Evolutionary conservation across 1,140 invertebrate genomes (phyloP).

Genomic region (Meloidogyne chitwoodi): DNA sequence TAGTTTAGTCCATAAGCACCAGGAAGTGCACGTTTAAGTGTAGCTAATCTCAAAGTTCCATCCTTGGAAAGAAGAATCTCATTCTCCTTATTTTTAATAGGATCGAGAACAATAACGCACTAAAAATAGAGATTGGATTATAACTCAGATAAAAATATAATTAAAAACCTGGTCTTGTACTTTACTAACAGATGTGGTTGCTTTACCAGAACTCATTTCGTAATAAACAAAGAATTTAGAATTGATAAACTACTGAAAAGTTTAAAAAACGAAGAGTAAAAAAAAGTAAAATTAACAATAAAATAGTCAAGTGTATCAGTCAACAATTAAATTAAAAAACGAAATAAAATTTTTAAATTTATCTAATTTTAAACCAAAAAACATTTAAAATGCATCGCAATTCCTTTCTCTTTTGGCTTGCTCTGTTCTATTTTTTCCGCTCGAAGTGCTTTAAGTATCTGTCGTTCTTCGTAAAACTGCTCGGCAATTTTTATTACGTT

Average conservation of each 20-base stretch:
- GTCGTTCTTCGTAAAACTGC: constrained; percentile 26
- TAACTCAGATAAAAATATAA: too few species aligned
- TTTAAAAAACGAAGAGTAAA: too few species aligned
- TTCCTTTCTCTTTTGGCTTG: constrained; percentile 19
- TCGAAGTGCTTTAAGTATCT: not conserved
- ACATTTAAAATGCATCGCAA: constrained; percentile 21
- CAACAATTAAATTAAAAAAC: not conserved
- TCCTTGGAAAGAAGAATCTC: constrained; percentile 79
- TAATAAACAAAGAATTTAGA: too few species aligned
- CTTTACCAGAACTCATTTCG: too few species aligned
- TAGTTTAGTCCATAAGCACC: constrained; percentile 89
- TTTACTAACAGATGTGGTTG: too few species aligned
- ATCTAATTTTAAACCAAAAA: not conserved
- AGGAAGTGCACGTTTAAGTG: constrained; percentile 83
- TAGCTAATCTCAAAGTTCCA: constrained; percentile 71
- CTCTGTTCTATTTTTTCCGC: constrained; percentile 13
- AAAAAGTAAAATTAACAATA: too few species aligned
- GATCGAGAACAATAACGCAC: constrained; percentile 60
- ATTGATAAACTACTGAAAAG: too few species aligned
- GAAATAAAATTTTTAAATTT: not conserved
- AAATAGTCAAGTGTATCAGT: not conserved
- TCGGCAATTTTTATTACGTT: constrained; percentile 42
- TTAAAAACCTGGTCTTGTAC: too few species aligned
- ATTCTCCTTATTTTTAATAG: constrained; percentile 82
- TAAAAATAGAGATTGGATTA: too few species aligned